Base-by-base conservation (phyloP, 2,888 invertebrate species). In the Tinea semifulvella region DNA sequence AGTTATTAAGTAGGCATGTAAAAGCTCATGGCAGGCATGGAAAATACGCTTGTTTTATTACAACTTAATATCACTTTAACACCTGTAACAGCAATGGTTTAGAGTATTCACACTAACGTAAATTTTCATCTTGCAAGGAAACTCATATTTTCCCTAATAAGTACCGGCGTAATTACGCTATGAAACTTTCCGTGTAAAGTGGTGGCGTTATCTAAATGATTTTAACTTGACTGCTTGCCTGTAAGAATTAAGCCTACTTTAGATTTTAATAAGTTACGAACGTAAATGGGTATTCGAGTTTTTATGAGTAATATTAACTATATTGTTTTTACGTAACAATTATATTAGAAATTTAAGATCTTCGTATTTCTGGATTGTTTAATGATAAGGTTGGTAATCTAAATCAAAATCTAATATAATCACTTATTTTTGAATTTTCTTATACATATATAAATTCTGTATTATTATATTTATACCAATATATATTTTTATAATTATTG, bases 1-100 rank as follows among this genome's bases (percentile, higher is more conserved):
- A n/a, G n/a, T n/a, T n/a, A n/a, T n/a, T n/a, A n/a, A n/a, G n/a
- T n/a, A n/a, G n/a, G n/a, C n/a, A n/a, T n/a, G n/a, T n/a, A n/a
- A n/a, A n/a, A n/a, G n/a, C n/a, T n/a, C n/a, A n/a, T n/a, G n/a
- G n/a, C n/a, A 22, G 6, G 25, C 25, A 7, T 5, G 48, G 45
- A 51, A 48, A 45, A 50, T 48, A 47, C 44, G 48, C 46, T 17
- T 46, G 46, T 52, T 52, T 52, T 52, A 52, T 52, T 52, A 50
- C 50, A 50, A 50, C 49, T 50, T 50, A 52, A 50, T 49, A 48
- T 48, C 47, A 47, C 13, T 50, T 50, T 52, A 46, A 50, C 52
- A 50, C 50, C 49, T 50, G 48, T 50, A 51, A 50, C 48, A 45
- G 49, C 50, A 45, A 48, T 46, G 46, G 31, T 31, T 20, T 38